Conservation (phyloP, 53 echinoderm and acorn worm species). For the Hippasteria phrygiana region DNA sequence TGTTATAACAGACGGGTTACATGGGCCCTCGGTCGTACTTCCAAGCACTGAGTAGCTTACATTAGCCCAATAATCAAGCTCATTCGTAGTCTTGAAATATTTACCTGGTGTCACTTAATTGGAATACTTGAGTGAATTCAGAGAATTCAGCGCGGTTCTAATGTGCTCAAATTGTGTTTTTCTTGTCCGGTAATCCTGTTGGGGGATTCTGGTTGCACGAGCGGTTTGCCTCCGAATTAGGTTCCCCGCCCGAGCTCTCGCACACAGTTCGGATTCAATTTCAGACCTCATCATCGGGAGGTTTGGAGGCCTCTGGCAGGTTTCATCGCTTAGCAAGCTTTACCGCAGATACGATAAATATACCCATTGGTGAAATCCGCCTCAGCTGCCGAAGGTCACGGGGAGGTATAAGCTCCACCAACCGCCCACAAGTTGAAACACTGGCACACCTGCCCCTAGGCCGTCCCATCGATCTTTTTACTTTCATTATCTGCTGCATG, state of each 20-base stretch:
- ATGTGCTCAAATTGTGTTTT: constrained; percentile 52
- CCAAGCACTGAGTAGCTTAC: background rate
- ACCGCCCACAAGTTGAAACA: constrained; percentile 26
- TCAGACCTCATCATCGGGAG: background rate
- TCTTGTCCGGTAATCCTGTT: constrained; percentile 40
- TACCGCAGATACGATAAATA: constrained; percentile 12
- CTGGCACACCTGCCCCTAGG: background rate
- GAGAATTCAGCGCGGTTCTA: constrained; percentile 24
- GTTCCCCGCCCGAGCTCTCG: background rate
- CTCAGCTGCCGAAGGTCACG: constrained; percentile 30
- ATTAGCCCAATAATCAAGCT: constrained; percentile 8
- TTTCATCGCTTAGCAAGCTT: constrained; percentile 61
- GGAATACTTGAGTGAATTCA: constrained; percentile 24
- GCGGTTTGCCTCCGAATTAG: background rate
- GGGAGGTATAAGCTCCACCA: background rate
- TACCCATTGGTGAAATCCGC: constrained; percentile 26
- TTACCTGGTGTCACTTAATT: constrained; percentile 22
- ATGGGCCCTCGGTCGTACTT: no score
- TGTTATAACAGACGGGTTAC: no score
- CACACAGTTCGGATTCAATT: no score
- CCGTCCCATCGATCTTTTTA: background rate
- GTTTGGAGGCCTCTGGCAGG: constrained; percentile 7
- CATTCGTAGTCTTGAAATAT: background rate
- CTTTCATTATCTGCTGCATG: background rate
- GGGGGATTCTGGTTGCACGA: background rate